Percentiles rank a stretch among this genome's conserved stretches.
phyloP scores from a whole-genome alignment of 2,888 invertebrate species.

The Dusona sp. region DNA sequence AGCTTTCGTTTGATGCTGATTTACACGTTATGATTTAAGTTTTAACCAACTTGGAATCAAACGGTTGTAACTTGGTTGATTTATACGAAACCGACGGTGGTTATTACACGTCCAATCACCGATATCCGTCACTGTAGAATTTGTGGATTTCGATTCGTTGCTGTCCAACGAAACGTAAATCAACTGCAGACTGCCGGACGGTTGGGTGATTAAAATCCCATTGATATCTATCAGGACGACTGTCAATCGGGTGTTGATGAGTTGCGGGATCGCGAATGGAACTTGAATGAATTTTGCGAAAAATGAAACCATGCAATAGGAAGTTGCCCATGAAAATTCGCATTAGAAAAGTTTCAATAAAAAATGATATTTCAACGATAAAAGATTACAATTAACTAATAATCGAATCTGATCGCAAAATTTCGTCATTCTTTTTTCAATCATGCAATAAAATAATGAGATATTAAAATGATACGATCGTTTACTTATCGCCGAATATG shows the following conservation, averaged over 20 bases:
- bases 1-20: neutral
- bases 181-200: neutral
- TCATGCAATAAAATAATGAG: neutral
- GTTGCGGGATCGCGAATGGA: neutral
- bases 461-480: neutral
- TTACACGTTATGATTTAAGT: neutral
- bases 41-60: neutral
- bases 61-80: neutral
- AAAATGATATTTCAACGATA: neutral
- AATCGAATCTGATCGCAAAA: neutral
- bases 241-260: neutral
- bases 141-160: neutral
- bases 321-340: neutral
- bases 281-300: neutral
- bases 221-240: neutral
- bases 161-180: neutral
- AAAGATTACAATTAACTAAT: neutral
- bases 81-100: neutral
- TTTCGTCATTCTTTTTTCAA: neutral
- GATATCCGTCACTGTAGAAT: neutral
- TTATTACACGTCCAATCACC: neutral
- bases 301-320: neutral
- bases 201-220: slow-evolving; percentile 2
- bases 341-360: neutral
- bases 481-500: neutral